Base-by-base conservation (phyloP, 2,113 vertebrate genomes). In the Peromyscus californicus region DNA sequence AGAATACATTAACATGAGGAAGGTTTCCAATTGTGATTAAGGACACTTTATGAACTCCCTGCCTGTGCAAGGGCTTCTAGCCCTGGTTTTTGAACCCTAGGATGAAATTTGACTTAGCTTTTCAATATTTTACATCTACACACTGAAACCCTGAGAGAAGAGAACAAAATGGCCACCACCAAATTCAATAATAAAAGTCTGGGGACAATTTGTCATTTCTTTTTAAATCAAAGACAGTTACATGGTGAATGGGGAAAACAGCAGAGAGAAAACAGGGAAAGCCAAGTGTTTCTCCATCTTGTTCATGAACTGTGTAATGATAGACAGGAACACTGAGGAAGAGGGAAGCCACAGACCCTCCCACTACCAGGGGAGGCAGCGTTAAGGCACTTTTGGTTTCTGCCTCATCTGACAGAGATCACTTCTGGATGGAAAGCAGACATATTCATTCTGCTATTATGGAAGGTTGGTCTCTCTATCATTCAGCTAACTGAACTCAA, bases 41-140 rank as follows among this genome's bases (percentile, higher is more conserved):
- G 19, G 6, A 70, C 31, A 36, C 8, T 33, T 8, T 21, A 21
- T 54, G 48, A 36, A 69, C 69, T 70, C 31, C 5, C 9, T 80
- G 4, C 48, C 8, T n/a, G 5, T 57, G 19, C 19, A 59, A n/a
- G n/a, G 11, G 2, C 5, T 59, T 82, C 22, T 59, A 24, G 36
- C 36, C 12, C 36, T 22, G n/a, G 5, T 26, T 39, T 39, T 0
- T 0, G 11, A 24, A 3, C 21, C 17, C 21, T 83, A 26, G 11
- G 5, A 26, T 83, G 19, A 83, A 59, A 59, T n/a, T n/a, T 83
- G 57, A 83, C 21, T 24, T 59, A 54, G 3, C 7, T 33, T 8
- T 54, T 79, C 48, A 54, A n/a, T 13, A 0, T n/a, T 6, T 54
- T 22, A 36, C 8, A 80, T 80, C 78, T 1, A 36, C 9, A 57